Evolutionary conservation across 2,113 vertebrate species (phyloP), one percentile per base, ranked within the genome.

Genomic region (Caracal caracal): DNA sequence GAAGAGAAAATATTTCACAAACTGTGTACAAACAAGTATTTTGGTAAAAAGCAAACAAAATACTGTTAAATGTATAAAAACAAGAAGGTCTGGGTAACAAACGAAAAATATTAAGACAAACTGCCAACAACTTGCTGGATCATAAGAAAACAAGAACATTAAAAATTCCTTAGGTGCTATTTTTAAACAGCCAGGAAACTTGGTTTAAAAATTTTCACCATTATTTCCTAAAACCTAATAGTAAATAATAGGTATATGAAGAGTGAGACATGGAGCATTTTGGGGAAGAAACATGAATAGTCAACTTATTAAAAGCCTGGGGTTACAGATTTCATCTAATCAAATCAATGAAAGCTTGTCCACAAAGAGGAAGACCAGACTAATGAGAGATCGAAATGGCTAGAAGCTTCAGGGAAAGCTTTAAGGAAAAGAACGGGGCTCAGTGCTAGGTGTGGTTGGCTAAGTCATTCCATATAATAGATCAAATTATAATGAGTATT

Each of bases 61-160:
- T 63, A 85, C 70, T 83, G 24, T 78, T 96, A 89, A 93, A 91
- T 56, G 65, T 95, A 78, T 88, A 80, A 89, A 93, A 96, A 85
- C 33, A 65, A 94, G 75, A 70, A 71, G 43, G 28, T 80, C 68
- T 92, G 61, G 56, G 85, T 91, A 93, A 97, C 53, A 96, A 95
- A 97, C 30, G 6, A 94, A 94, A 97, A 98, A 88, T 95, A 96
- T 96, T 90, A 95, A 71, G 80, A 97, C 90, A 86, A 93, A 97
- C 87, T 94, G 71, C 90, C 80, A 95, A 90, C 90, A 89, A 92
- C 53, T 90, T 4, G 6, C 96, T 59, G n/a, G 92, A 93, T 83
- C 30, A 0, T 66, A 95, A 95, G 82, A 68, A 88, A 97, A 95
- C 22, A 80, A 95, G 80, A 79, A 51, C 20, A 90, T 47, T 83